Base-by-base conservation (phyloP, 2,797 vertebrate species). In the Anas capensis region DNA sequence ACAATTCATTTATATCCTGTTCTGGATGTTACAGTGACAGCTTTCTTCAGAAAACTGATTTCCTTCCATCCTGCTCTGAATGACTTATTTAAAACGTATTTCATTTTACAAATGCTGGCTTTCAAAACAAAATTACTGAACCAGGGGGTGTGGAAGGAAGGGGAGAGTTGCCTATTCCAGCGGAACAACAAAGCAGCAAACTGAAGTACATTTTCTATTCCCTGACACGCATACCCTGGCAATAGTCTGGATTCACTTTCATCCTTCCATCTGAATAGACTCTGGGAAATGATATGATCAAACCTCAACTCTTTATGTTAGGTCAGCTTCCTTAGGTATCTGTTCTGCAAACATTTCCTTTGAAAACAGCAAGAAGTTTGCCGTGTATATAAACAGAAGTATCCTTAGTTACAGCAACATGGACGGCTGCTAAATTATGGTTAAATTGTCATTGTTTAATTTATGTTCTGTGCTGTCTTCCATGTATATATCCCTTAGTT, bases 381-480 rank as follows among this genome's bases (percentile, higher is more conserved):
- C 82, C 16, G 17, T 44, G 71, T 40, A 24, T 91, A 57, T 92
- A 96, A 97, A 88, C 76, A 89, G 51, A 95, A 78, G 7, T 81
- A 60, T 87, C 51, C 57, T 93, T 73, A 15, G 13, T 75, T 90
- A 75, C 61, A 90, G 88, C 71, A 93, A 71, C 61, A 31, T 18
- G 31, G 70, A 89, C 0, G 7, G 33, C 82, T 92, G 82, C 75
- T 90, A 71, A 91, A 84, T 46, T 82, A n/a, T 49, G 0, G 86
- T 88, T 89, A 92, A 97, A 87, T 96, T 92, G 86, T 79, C 71
- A 31, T 75, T 82, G 80, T 93, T 94, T 90, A 97, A 95, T 96
- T 89, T 92, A 77, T 71, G 24, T 81, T 84, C 87, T 34, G 8
- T 75, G 53, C 81, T 93, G 82, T 86, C 88, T 94, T 78, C 82